phyloP scores from a whole-genome alignment of 1,140 invertebrate species.

The Scaptodrosophila lebanonensis region DNA sequence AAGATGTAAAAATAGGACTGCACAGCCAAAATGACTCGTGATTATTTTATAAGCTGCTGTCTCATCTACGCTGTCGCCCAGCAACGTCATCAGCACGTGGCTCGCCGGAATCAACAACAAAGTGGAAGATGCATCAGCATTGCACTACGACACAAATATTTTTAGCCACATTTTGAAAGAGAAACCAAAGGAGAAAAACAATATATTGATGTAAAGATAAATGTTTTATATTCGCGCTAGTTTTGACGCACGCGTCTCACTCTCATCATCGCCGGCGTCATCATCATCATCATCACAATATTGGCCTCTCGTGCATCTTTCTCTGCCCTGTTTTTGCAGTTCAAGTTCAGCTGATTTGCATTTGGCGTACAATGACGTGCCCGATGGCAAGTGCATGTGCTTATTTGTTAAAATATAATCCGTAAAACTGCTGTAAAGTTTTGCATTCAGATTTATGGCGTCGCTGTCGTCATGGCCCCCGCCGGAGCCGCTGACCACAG shows the following conservation, averaged over 20 bases:
- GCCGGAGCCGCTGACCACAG: neutral
- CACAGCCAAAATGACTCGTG: conserved; percentile 49
- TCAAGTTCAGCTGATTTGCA: conserved; percentile 31
- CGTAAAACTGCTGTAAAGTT: conserved; percentile 49
- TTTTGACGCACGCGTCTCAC: too few relatives aligned
- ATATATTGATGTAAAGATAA: conserved; percentile 10
- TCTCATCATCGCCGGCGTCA: too few relatives aligned
- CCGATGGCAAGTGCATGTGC: conserved; percentile 24
- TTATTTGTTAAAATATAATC: conserved; percentile 31
- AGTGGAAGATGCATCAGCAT: too few relatives aligned
- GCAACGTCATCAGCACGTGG: conserved; percentile 62
- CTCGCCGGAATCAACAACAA: conserved; percentile 1
- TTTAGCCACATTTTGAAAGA: too few relatives aligned
- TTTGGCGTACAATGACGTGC: conserved; percentile 31
- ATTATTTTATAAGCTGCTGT: conserved; percentile 50
- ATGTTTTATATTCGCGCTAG: too few relatives aligned
- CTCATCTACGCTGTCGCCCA: conserved; percentile 8
- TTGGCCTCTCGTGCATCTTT: conserved; percentile 2
- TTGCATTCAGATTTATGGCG: conserved; percentile 52
- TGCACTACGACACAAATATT: too few relatives aligned
- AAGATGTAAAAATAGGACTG: conserved; percentile 8
- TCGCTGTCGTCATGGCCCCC: conserved; percentile 44
- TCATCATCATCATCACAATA: conserved; percentile 17
- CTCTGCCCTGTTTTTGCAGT: conserved; percentile 9
- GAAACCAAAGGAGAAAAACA: conserved; percentile 1